Evolutionary conservation across 2,888 invertebrate genomes (phyloP).

Genomic region (Pharmacophagus antenor): DNA sequence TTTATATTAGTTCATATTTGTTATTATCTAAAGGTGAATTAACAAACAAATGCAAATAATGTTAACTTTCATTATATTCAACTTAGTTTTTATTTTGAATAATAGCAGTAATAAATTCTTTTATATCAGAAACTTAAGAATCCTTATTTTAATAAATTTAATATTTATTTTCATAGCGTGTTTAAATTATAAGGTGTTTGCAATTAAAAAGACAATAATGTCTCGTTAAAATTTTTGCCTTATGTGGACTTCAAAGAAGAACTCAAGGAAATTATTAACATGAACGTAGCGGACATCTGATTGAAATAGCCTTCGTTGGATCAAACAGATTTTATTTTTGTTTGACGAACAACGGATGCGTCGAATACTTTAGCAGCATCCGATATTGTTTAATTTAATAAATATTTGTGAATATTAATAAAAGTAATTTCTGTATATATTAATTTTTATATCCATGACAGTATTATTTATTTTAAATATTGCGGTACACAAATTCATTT

Average conservation of each 20-base stretch:
- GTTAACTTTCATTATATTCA: constrained; percentile 5
- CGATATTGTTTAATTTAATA: neutral
- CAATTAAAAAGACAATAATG: neutral
- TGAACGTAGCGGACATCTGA: neutral
- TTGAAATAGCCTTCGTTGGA: constrained; percentile 19
- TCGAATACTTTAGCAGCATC: constrained; percentile 1
- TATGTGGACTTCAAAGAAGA: neutral
- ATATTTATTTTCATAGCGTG: neutral
- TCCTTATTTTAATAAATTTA: too few relatives aligned
- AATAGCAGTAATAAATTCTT: neutral
- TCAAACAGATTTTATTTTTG: constrained; percentile 13
- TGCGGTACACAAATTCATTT: neutral
- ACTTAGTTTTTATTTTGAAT: neutral
- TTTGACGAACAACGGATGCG: neutral
- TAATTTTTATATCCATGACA: neutral
- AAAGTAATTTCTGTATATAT: neutral
- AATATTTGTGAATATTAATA: too few relatives aligned
- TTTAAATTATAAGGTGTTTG: neutral
- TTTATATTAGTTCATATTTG: constrained; percentile 35
- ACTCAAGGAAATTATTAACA: constrained; percentile 6
- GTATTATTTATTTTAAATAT: neutral
- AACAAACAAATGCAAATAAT: constrained; percentile 22
- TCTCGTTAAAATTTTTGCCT: neutral
- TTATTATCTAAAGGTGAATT: constrained; percentile 26
- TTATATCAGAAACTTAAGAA: too few relatives aligned